These are phyloP conservation scores for Microtus richardsoni DNA, from an alignment of 2,113 vertebrate genomes.

Conservation along the genomic window DNA sequence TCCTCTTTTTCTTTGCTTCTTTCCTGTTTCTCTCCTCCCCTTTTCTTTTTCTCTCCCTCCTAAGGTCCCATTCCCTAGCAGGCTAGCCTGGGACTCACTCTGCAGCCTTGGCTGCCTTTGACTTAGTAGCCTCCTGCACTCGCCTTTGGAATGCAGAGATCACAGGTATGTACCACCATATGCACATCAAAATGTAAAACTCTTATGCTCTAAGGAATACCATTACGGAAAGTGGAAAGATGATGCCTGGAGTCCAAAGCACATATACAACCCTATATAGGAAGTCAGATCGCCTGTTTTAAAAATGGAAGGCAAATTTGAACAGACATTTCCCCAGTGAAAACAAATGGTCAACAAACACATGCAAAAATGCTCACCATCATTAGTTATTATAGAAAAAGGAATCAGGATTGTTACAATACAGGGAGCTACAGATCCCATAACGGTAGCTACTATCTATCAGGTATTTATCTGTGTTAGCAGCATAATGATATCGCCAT, in stretches of 20 bases:
- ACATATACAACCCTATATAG: background rate
- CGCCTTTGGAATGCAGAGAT: background rate
- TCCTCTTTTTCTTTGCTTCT: background rate
- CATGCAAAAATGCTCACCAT: background rate
- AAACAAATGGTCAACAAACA: constrained; percentile 67
- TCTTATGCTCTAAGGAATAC: background rate
- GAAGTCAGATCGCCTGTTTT: background rate
- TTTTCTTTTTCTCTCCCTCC: background rate
- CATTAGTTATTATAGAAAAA: background rate
- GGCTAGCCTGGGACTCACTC: background rate
- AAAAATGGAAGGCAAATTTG: background rate
- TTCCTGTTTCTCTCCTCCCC: background rate
- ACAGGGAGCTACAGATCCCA: background rate
- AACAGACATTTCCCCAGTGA: background rate
- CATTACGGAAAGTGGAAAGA: background rate
- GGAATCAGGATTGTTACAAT: background rate
- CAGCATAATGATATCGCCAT: background rate
- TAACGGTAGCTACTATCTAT: background rate
- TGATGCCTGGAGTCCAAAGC: background rate
- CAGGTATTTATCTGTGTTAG: background rate
- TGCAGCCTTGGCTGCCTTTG: background rate
- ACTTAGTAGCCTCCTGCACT: background rate
- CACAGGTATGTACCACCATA: background rate
- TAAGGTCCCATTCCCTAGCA: background rate
- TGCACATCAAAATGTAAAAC: background rate